Conservation (phyloP, 1,140 invertebrate genomes). For the Solenopsis fugax region DNA sequence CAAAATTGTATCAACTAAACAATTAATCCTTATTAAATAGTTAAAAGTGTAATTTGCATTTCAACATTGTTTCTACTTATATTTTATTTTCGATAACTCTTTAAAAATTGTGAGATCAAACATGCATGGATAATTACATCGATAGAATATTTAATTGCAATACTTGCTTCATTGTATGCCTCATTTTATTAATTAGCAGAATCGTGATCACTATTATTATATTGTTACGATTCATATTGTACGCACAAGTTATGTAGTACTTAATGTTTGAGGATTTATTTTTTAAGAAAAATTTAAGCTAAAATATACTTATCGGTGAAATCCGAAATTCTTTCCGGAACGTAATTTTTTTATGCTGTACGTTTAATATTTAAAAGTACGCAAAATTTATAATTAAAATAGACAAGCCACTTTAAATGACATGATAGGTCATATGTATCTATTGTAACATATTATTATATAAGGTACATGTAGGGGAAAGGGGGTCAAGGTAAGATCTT, state of each 20-base stretch:
- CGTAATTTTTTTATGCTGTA: not conserved
- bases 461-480: not conserved
- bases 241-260: constrained; percentile 57
- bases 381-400: constrained; percentile 49
- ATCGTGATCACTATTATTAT: not conserved
- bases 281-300: not conserved
- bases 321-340: constrained; percentile 3
- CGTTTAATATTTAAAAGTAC: constrained; percentile 11
- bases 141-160: not conserved
- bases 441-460: constrained; percentile 39
- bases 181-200: constrained; percentile 46
- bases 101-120: not conserved
- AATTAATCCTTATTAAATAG: too few species aligned
- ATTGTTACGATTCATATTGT: constrained; percentile 13
- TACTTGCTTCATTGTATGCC: constrained; percentile 44
- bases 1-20: too few species aligned
- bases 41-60: too few species aligned
- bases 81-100: not conserved
- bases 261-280: constrained; percentile 17
- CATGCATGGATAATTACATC: not conserved
- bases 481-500: too few species aligned
- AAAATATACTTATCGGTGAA: constrained; percentile 10
- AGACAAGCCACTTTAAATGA: constrained; percentile 27
- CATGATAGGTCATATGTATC: constrained; percentile 49
- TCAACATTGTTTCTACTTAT: constrained; percentile 20